Percentiles rank a stretch among this genome's conserved stretches.
Evolutionary conservation across 2,797 vertebrate species (phyloP).

Genomic region (Urosaurus nigricauda): DNA sequence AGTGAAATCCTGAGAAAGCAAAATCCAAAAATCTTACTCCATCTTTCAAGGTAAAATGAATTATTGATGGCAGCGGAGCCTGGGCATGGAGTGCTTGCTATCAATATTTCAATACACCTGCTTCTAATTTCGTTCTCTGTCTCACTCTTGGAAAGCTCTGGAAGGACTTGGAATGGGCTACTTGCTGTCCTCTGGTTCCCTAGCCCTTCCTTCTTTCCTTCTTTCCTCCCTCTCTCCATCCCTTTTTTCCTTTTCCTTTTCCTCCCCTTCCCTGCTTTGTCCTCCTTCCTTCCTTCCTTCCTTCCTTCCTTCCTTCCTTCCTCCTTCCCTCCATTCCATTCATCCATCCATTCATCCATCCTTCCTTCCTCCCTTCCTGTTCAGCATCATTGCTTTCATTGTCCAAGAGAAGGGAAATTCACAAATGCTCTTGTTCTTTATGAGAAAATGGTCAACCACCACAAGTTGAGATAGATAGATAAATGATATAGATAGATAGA

Average conservation of each 20-base stretch:
- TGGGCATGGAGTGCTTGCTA: conserved; percentile 88
- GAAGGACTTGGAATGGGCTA: conserved; percentile 49
- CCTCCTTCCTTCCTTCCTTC: too few species aligned
- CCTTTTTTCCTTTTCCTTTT: not conserved
- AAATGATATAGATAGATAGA: too few species aligned
- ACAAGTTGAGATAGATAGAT: too few species aligned
- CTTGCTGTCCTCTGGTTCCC: conserved; percentile 12
- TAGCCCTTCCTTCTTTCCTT: too few species aligned
- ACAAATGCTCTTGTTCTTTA: too few species aligned
- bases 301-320: not conserved
- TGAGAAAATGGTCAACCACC: too few species aligned
- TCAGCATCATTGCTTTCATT: too few species aligned
- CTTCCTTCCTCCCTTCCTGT: not conserved
- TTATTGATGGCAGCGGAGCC: conserved; percentile 88
- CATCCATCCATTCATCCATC: too few species aligned
- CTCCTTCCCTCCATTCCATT: too few species aligned
- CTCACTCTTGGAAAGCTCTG: conserved; percentile 71
- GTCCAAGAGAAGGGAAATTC: too few species aligned
- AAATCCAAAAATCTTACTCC: conserved; percentile 82
- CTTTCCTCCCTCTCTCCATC: not conserved
- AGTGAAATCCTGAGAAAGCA: conserved; percentile 79
- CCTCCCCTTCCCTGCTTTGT: too few species aligned
- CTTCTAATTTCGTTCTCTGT: conserved; percentile 88
- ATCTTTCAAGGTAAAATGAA: conserved; percentile 93
- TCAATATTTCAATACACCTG: conserved; percentile 95